Conservation (phyloP, 1,140 invertebrate species). For the Trinorchestia longiramus region DNA sequence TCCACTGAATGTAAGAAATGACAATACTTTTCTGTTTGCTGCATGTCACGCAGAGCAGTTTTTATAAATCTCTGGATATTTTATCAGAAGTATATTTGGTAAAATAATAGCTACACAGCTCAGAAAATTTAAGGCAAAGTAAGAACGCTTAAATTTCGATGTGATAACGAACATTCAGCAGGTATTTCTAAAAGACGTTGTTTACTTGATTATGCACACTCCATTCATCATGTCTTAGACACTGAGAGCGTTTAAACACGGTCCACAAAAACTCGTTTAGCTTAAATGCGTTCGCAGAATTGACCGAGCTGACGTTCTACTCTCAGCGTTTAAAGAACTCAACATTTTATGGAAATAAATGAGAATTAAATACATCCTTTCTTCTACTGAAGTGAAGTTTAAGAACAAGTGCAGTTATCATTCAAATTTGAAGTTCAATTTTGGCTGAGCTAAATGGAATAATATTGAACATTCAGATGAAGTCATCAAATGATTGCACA, state of each 20-base stretch:
- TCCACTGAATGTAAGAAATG: too few relatives aligned
- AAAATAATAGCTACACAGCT: too few relatives aligned
- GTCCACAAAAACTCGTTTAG: not conserved
- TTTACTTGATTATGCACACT: not conserved
- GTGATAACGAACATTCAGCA: not conserved
- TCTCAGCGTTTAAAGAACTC: not conserved
- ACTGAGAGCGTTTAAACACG: not conserved
- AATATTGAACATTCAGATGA: too few relatives aligned
- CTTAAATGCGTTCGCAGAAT: not conserved
- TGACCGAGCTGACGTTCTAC: not conserved
- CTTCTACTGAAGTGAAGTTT: not conserved
- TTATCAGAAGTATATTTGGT: too few relatives aligned
- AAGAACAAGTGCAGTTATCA: not conserved
- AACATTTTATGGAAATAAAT: not conserved
- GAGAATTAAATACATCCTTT: not conserved
- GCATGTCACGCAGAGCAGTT: too few relatives aligned
- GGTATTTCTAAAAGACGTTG: not conserved
- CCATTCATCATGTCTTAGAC: not conserved
- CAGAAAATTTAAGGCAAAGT: not conserved
- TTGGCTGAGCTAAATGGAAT: too few relatives aligned
- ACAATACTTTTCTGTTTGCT: too few relatives aligned
- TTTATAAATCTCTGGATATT: too few relatives aligned
- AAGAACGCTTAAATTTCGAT: not conserved
- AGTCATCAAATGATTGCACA: too few relatives aligned
- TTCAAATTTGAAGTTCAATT: not conserved